phyloP scores from a whole-genome alignment of 2,797 vertebrate genomes.

The Malurus leucopterus region DNA sequence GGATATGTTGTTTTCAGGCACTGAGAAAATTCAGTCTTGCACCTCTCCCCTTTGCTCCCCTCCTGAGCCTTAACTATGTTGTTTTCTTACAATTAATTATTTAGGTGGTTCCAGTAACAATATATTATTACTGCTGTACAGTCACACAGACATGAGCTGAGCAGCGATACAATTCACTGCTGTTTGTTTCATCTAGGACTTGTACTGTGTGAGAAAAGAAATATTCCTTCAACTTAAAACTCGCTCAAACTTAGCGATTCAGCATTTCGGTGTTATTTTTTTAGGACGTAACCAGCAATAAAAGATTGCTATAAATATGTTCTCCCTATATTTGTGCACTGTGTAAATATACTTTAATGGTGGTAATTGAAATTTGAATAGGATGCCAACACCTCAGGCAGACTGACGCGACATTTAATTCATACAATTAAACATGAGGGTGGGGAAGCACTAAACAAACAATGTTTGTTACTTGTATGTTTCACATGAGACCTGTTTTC shows the following conservation, averaged over 20 bases:
- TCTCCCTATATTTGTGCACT: slow-evolving; percentile 34
- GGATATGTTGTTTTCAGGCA: slow-evolving; percentile 35
- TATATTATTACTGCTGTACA: slow-evolving; percentile 64
- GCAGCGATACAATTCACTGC: slow-evolving; percentile 57
- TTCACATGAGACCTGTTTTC: slow-evolving; percentile 23
- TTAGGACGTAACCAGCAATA: slow-evolving; percentile 54
- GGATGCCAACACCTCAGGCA: slow-evolving; percentile 65
- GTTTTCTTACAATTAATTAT: slow-evolving; percentile 67
- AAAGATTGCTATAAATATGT: slow-evolving; percentile 58
- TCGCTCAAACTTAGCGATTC: slow-evolving; percentile 43
- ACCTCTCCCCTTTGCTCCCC: slow-evolving; percentile 48
- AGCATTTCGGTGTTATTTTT: slow-evolving; percentile 59
- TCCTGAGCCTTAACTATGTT: slow-evolving; percentile 58
- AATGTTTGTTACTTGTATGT: slow-evolving; percentile 13
- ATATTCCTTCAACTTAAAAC: slow-evolving; percentile 47
- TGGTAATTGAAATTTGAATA: slow-evolving; percentile 60
- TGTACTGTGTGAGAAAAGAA: slow-evolving; percentile 49
- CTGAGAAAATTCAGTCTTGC: slow-evolving; percentile 44
- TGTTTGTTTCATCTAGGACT: slow-evolving; percentile 54
- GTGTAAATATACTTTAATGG: slow-evolving; percentile 60
- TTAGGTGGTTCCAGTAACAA: slow-evolving; percentile 66
- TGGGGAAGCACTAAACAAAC: slow-evolving; percentile 53
- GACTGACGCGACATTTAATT: slow-evolving; percentile 58
- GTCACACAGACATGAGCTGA: slow-evolving; percentile 50
- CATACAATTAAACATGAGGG: slow-evolving; percentile 49